A percentile compares a stretch with the other conserved stretches of the same genome.
phyloP scores from a whole-genome alignment of 2,888 invertebrate genomes.

The Tridacna gigas region DNA sequence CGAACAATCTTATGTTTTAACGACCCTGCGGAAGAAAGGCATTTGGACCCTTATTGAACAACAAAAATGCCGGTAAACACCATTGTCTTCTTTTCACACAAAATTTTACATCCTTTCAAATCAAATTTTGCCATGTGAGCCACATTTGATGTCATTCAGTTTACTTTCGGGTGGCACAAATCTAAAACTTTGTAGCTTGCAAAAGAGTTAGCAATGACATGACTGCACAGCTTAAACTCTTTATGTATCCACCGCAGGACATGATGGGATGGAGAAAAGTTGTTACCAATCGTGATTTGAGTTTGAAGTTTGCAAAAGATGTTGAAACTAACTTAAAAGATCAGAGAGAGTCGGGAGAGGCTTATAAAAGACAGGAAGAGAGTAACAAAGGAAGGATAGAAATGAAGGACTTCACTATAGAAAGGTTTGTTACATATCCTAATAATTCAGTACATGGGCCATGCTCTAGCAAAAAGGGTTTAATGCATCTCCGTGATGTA shows the following conservation, averaged over 20 bases:
- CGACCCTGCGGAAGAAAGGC: no score
- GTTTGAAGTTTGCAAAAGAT: conserved; percentile 37
- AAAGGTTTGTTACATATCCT: conserved; percentile 18
- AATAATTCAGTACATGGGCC: no score
- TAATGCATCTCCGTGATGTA: no score
- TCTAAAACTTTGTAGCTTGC: neutral
- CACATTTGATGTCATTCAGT: neutral
- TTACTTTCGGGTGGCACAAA: neutral
- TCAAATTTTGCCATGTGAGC: neutral
- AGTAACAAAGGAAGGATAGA: neutral
- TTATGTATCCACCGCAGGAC: conserved; percentile 21
- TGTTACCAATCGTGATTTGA: conserved; percentile 4
- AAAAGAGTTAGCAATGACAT: neutral
- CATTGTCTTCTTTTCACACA: no score
- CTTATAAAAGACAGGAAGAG: neutral
- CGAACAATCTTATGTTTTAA: no score
- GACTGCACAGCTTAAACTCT: neutral
- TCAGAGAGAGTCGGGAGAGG: neutral
- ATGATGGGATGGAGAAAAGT: conserved; percentile 27
- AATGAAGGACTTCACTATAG: conserved; percentile 33
- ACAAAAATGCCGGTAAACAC: no score
- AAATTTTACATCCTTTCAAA: no score
- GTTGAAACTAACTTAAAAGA: conserved; percentile 17
- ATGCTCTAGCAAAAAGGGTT: no score
- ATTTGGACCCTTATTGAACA: no score